Base-by-base conservation (phyloP, 2,888 invertebrate genomes). In the Thecocarcelia acutangulata region DNA sequence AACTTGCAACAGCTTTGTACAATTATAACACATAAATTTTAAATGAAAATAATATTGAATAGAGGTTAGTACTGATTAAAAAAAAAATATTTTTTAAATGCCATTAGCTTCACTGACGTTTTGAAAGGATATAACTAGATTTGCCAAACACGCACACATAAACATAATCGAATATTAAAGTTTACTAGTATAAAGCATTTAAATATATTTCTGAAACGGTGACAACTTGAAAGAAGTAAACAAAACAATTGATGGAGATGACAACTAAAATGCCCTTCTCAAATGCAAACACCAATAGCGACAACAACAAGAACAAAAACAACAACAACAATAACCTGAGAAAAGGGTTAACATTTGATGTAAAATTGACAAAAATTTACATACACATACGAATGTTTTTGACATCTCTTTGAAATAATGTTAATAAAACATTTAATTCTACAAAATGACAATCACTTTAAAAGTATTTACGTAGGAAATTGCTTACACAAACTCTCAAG, bases 141-240 rank as follows among this genome's bases (percentile, higher is more conserved):
- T 13, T 13, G n/a, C 1, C 0, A 13, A 5, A 13, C 44, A n/a
- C n/a, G 13, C 44, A 44, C 44, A 44, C 44, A 44, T 5, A 44
- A 11, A 21, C 24, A 24, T 28, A 24, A 2, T 24, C 28, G 5
- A 13, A 28, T n/a, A n/a, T n/a, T n/a, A 5, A 24, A 52, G 13
- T 8, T 15, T 48, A 6, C 28, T 17, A 48, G 8, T 48, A 17
- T 9, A 48, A 17, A 48, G n/a, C 19, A 59, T 59, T 59, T 42
- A 8, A 12, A 48, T 50, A 12, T 48, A 64, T 48, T 42, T 12
- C 11, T 37, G 42, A 11, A 52, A 52, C 13, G 17, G 13, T 69
- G 46, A 21, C 59, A 73, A 72, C 72, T 56, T 81, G 72, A 81
- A 77, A 81, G 61, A 28, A 73, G 69, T 69, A 44, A 52, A 44